phyloP scores from a whole-genome alignment of 2,888 invertebrate species.

The Omphaloscelis lunosa region DNA sequence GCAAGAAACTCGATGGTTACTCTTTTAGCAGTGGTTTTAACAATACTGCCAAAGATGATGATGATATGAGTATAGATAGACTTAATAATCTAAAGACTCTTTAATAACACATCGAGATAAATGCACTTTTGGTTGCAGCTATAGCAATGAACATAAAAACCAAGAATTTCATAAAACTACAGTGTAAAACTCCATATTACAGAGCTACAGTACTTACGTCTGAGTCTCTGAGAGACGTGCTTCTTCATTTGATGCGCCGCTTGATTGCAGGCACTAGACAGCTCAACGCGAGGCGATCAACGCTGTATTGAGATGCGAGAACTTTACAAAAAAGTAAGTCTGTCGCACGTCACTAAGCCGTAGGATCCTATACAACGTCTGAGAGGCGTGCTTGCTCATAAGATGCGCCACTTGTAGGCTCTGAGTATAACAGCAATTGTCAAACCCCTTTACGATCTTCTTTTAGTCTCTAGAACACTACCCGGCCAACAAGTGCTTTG shows the following conservation, averaged over 20 bases:
- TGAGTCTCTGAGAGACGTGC: slow-evolving; percentile 6
- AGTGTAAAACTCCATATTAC: background rate
- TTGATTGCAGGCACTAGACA: background rate
- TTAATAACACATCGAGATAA: background rate
- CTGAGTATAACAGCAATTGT: background rate
- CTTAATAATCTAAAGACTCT: too few species aligned
- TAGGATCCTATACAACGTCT: background rate
- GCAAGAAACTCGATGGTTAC: too few species aligned
- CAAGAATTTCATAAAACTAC: slow-evolving; percentile 10
- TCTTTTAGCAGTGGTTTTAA: too few species aligned
- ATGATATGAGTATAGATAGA: too few species aligned
- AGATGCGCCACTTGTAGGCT: slow-evolving; percentile 4
- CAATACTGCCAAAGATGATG: too few species aligned
- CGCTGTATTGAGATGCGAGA: background rate
- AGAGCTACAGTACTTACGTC: background rate
- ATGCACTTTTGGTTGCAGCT: slow-evolving; percentile 22
- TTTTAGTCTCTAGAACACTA: background rate
- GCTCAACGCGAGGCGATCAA: slow-evolving; percentile 14
- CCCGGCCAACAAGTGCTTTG: background rate
- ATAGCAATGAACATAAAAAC: background rate
- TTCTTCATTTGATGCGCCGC: background rate
- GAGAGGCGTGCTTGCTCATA: slow-evolving; percentile 16
- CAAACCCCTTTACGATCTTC: background rate
- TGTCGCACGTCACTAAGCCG: background rate
- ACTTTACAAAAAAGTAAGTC: slow-evolving; percentile 3